Base-by-base conservation (phyloP, 2,113 vertebrate species). In the Catagonus wagneri region DNA sequence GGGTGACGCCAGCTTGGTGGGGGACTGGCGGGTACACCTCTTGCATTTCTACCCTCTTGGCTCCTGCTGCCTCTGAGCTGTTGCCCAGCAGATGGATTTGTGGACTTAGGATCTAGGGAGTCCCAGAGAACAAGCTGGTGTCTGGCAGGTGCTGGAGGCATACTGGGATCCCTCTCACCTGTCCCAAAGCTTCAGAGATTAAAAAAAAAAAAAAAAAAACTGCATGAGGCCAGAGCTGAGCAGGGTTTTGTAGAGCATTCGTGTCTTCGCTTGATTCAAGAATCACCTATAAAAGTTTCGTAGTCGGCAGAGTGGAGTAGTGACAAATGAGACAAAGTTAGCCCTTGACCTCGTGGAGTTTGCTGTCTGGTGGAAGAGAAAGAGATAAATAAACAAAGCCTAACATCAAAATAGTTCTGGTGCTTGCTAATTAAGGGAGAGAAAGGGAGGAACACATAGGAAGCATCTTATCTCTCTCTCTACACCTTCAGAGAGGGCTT, bases 31-130 rank as follows among this genome's bases (percentile, higher is more conserved):
- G 76, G 60, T 86, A 25, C 25, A 23, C 7, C 22, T 14, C 32
- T 34, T 6, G 0, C 63, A 84, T 66, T 54, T 79, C 88, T 90
- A n/a, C 17, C 39, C 54, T 32, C n/a, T 83, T 22, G 19, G 74
- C 9, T 9, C 68, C 68, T 25, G 79, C 60, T 63, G 65, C 60
- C 78, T 66, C 34, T 11, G 54, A 76, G 32, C 69, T 63, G 81
- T 87, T 76, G 81, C 71, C 65, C 54, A 58, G 76, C 81, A 93
- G 58, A 36, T 74, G 58, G 61, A 78, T 68, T 27, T 87, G 83
- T 74, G 72, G 80, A 94, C 76, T 66, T 54, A 79, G 65, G 69
- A 56, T 56, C 58, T 27, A 36, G n/a, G 71, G 63, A 60, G 65
- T 63, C 27, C 17, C 12, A 14, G 65, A 80, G 72, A 69, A 11